Conservation (phyloP, 1,140 invertebrate genomes). For the Drosophila jambulina region DNA sequence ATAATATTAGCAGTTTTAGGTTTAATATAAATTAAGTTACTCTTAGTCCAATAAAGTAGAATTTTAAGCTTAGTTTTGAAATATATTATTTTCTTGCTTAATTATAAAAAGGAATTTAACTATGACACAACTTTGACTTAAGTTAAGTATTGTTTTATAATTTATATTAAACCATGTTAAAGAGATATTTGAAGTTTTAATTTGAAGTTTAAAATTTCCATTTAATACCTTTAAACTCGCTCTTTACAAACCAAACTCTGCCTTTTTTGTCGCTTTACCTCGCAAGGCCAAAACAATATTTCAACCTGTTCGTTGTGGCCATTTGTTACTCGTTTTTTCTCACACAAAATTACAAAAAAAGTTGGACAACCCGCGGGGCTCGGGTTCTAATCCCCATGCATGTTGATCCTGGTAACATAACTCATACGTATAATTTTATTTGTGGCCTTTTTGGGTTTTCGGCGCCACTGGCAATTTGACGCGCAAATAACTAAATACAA, state of each 20-base stretch:
- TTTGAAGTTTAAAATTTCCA: not conserved
- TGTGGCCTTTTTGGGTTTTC: conserved; percentile 34
- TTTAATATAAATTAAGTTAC: not conserved
- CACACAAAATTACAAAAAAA: conserved; percentile 20
- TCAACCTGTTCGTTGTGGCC: conserved; percentile 23
- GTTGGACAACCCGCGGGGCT: not conserved
- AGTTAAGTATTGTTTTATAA: not conserved
- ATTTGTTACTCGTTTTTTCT: conserved; percentile 8
- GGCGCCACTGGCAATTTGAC: conserved; percentile 44
- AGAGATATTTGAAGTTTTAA: not conserved
- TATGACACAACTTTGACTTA: too few species aligned
- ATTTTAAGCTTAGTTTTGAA: too few species aligned
- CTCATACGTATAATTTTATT: conserved; percentile 51
- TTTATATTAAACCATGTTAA: not conserved
- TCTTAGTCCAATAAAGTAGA: not conserved
- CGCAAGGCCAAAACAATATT: conserved; percentile 8
- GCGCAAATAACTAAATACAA: conserved; percentile 58
- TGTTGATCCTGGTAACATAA: conserved; percentile 51
- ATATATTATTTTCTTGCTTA: too few species aligned
- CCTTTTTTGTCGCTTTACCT: not conserved
- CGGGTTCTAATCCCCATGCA: conserved; percentile 43
- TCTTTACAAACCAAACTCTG: not conserved
- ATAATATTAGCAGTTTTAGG: too few species aligned
- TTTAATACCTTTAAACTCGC: not conserved
- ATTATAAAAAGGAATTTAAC: too few species aligned